Evolutionary conservation across 2,113 vertebrate species (phyloP), one percentile per base, ranked within the genome.

Genomic region (Campylomormyrus numenius): DNA sequence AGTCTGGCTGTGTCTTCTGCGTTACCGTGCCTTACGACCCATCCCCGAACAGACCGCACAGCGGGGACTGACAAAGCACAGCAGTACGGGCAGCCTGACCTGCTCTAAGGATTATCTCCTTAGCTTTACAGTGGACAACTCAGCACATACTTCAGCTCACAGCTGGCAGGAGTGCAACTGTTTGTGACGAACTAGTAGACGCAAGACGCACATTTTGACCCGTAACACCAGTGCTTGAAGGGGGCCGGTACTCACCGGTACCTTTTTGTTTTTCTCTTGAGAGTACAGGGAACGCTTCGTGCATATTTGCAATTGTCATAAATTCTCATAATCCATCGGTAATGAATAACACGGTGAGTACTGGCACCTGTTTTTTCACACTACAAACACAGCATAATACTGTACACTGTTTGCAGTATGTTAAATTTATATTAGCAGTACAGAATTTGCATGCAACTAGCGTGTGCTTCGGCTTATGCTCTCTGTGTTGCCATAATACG

Each of bases 1-100:
- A 96, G 92, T 95, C 95, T 0, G 96, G 96, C 87, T 97, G 94
- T 92, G 96, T 97, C 66, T 96, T 97, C 93, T 97, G 96, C 91
- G 89, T 95, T 77, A 93, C 96, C 89, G 80, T 94, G 5, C 95
- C 96, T 0, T 95, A 95, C 89, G 91, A 92, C 88, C 96, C 96
- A 39, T n/a, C 56, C 56, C 21, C 21, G 5, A 9, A 58, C 56
- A 56, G 53, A 21, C 17, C 19, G 19, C 19, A 24, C 21, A 58
- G 5, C 56, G 8, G 56, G 56, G 21, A 8, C 56, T 58, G 21
- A n/a, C 56, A 2, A 58, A 8, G 21, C 56, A n/a, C 19, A n/a
- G 56, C 21, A 17, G 56, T 8, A n/a, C 2, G 8, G 24, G 7
- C 56, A 24, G 6, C 6, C 5, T 8, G 19, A 9, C 19, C 19